Conservation (phyloP, 2,797 vertebrate genomes). For the Dromococcyx pavoninus region DNA sequence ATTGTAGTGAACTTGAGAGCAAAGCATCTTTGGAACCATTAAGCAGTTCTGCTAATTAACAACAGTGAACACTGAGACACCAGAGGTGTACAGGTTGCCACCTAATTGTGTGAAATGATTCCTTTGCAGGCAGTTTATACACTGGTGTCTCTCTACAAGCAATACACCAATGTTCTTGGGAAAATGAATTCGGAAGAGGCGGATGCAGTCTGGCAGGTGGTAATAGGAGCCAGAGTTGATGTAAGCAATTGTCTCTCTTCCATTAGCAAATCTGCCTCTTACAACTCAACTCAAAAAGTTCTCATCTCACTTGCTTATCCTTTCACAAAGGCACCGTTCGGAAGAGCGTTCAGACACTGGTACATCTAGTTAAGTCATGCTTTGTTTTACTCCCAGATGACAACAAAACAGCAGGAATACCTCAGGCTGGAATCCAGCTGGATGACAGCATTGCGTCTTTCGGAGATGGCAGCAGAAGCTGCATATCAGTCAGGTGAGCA, state of each 20-base stretch:
- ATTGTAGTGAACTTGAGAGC: neutral
- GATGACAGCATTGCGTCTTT: conserved; percentile 85
- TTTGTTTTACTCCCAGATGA: conserved; percentile 77
- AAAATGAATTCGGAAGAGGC: conserved; percentile 87
- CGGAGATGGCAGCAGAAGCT: conserved; percentile 91
- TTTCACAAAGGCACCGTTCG: neutral
- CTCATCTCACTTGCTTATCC: rapidly evolving
- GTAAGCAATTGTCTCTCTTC: conserved; percentile 67
- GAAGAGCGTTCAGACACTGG: neutral
- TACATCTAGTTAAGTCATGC: neutral
- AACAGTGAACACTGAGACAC: neutral
- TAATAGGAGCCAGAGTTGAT: conserved; percentile 91
- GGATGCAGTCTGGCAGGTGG: conserved; percentile 92
- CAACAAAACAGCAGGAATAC: conserved; percentile 83
- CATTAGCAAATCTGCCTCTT: neutral
- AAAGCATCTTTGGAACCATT: neutral
- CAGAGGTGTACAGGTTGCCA: neutral
- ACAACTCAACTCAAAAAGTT: neutral
- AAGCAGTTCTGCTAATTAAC: neutral
- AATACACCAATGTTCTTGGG: conserved; percentile 85
- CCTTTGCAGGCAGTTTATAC: conserved; percentile 89
- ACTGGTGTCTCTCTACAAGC: conserved; percentile 87
- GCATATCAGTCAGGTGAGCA: conserved; percentile 87
- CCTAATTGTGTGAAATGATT: neutral
- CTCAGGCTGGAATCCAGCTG: conserved; percentile 86